Conservation (phyloP, 2,113 vertebrate genomes). For the Cryptomyrus ogoouensis region DNA sequence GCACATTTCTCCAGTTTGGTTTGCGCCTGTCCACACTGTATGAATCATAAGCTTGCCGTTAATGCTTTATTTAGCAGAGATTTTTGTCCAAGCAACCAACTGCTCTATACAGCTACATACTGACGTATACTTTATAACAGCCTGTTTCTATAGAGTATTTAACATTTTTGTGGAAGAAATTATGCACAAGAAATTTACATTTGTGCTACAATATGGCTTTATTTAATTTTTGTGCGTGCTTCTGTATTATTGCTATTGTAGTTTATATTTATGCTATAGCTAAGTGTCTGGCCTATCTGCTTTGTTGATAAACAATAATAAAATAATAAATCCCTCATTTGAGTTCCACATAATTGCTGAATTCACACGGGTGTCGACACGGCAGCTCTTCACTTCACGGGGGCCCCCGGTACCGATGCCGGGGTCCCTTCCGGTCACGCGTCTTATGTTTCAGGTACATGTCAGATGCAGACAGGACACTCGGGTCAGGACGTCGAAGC, state of each 20-base stretch:
- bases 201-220: background rate
- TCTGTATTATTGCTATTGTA: background rate
- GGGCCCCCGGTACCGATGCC: too few species aligned
- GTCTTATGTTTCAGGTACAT: conserved; percentile 43
- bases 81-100: background rate
- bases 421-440: conserved; percentile 35
- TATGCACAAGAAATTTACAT: background rate
- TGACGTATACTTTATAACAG: background rate
- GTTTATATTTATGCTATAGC: background rate
- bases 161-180: background rate
- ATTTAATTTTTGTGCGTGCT: background rate
- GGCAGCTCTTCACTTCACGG: background rate
- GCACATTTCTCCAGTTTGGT: background rate
- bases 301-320: background rate
- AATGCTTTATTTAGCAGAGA: background rate
- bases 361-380: background rate
- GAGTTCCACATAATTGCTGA: background rate
- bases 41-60: background rate
- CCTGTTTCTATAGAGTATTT: background rate
- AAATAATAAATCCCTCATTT: background rate
- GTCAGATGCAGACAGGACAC: conserved; percentile 48
- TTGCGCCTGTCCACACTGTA: background rate
- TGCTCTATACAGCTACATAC: background rate
- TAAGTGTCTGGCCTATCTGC: background rate
- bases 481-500: conserved; percentile 43